These are phyloP conservation scores for Trogon melanurus DNA, from an alignment of 2,113 vertebrate genomes.

Conservation along the genomic window DNA sequence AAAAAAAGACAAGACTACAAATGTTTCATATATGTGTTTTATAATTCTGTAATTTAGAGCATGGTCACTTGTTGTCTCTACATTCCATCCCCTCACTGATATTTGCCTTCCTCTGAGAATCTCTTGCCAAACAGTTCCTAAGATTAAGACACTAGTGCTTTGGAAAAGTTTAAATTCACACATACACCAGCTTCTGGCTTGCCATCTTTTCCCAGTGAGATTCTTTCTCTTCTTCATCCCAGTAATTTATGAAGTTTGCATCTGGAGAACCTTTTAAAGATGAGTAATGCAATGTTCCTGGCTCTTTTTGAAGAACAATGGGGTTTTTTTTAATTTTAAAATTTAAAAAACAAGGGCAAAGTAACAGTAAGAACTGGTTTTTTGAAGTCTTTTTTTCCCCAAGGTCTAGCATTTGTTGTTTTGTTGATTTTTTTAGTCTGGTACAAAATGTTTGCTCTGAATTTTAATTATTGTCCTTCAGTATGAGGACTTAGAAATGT, in stretches of 20 bases:
- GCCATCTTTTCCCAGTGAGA: background rate
- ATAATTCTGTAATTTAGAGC: background rate
- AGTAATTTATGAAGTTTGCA: background rate
- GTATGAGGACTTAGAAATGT: background rate
- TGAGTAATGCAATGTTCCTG: background rate
- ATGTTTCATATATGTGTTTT: background rate
- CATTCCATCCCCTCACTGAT: background rate
- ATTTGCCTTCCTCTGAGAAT: background rate
- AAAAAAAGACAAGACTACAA: background rate
- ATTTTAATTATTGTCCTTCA: background rate
- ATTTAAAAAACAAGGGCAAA: background rate
- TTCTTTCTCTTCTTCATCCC: background rate
- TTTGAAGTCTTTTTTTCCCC: background rate
- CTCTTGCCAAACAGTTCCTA: background rate
- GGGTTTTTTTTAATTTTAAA: background rate
- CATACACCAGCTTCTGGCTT: background rate
- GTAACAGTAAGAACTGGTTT: background rate
- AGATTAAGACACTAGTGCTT: background rate
- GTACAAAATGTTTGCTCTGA: background rate
- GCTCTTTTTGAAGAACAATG: background rate
- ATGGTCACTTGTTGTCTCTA: background rate
- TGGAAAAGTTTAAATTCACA: background rate
- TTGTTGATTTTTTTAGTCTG: background rate
- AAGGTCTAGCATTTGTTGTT: background rate
- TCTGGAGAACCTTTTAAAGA: background rate